phyloP scores from a whole-genome alignment of 2,888 invertebrate genomes.

The Rotaria socialis region DNA sequence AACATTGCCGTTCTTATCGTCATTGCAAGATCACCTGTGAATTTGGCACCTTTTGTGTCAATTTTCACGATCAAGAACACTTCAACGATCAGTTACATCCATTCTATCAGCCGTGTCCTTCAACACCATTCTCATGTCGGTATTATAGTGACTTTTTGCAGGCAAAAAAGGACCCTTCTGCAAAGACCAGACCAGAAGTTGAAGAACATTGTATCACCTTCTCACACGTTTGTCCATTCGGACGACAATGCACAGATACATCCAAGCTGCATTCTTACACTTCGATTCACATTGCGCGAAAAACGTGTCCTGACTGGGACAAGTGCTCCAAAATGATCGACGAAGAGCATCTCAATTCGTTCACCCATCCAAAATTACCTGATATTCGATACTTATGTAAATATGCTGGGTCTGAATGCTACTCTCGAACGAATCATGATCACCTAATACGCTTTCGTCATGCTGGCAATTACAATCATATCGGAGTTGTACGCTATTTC shows the following conservation, averaged over 20 bases:
- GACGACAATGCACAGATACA: neutral
- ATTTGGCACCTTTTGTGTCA: neutral
- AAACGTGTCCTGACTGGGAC: neutral
- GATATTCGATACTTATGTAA: slow-evolving; percentile 12
- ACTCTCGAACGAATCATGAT: neutral
- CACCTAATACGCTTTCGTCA: neutral
- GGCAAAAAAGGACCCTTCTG: neutral
- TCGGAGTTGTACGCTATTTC: neutral
- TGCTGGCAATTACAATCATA: neutral
- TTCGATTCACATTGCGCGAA: slow-evolving; percentile 11
- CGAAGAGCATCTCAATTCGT: neutral
- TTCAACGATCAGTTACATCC: neutral
- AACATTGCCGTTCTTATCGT: neutral
- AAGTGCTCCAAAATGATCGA: neutral
- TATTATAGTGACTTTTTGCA: neutral
- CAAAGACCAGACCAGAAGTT: neutral
- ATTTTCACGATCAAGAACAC: neutral
- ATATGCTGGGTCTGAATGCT: neutral
- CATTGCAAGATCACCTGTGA: neutral
- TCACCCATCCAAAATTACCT: neutral
- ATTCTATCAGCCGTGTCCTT: neutral
- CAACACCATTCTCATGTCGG: neutral
- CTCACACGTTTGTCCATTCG: neutral
- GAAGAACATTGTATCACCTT: slow-evolving; percentile 5
- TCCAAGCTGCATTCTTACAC: neutral